Evolutionary conservation across 2,797 vertebrate species (phyloP).

Genomic region (Urosaurus nigricauda): DNA sequence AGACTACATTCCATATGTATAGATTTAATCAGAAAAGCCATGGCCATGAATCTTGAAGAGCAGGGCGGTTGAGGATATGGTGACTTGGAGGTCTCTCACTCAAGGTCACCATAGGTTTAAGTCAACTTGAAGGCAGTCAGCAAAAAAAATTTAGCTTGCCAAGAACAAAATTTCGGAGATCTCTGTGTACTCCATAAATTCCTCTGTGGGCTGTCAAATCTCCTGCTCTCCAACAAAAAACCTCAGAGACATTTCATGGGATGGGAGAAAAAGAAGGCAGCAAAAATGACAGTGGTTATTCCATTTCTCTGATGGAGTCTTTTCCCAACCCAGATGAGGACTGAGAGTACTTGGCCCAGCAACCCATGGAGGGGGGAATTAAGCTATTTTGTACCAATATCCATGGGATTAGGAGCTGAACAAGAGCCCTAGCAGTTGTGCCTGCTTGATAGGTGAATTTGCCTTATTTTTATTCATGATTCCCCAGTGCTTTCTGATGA

Average conservation of each 20-base stretch:
- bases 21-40: too few species aligned
- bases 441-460: neutral
- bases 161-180: neutral
- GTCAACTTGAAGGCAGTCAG: too few species aligned
- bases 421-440: neutral
- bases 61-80: too few species aligned
- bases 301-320: neutral
- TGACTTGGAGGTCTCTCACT: too few species aligned
- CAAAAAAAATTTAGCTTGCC: neutral
- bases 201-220: neutral
- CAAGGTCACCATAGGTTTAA: too few species aligned
- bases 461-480: neutral
- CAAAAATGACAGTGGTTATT: neutral
- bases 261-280: neutral
- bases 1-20: too few species aligned
- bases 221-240: too few species aligned
- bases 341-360: neutral
- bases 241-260: neutral
- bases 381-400: too few species aligned
- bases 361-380: neutral
- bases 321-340: neutral
- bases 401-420: neutral
- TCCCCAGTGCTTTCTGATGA: neutral
- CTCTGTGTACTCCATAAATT: neutral
- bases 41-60: too few species aligned